Conservation (phyloP, 2,888 invertebrate genomes). For the Stegana nigrithorax region DNA sequence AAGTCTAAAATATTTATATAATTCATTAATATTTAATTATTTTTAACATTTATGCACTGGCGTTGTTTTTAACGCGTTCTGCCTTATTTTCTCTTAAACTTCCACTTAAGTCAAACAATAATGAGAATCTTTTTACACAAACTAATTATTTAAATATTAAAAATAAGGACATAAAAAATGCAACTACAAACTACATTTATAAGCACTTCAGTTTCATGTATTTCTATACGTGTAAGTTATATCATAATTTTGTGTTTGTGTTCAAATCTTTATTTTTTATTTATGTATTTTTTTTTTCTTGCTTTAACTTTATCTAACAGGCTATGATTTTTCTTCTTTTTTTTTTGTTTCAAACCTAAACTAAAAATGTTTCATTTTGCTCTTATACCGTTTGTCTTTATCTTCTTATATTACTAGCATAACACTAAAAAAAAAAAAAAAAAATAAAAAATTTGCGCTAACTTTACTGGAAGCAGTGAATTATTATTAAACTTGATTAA, state of each 20-base stretch:
- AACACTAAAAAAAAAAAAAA: conserved; percentile 24
- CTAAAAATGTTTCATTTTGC: too few relatives aligned
- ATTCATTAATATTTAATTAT: neutral
- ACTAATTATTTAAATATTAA: conserved; percentile 35
- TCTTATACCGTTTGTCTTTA: conserved; percentile 1
- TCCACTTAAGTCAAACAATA: conserved; percentile 50
- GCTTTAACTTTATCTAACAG: neutral
- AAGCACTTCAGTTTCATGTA: conserved; percentile 47
- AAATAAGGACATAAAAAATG: conserved; percentile 28
- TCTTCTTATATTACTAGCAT: conserved; percentile 20
- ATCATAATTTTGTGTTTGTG: neutral
- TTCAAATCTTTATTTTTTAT: too few relatives aligned
- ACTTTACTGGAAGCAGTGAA: conserved; percentile 55
- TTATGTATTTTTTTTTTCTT: conserved; percentile 27
- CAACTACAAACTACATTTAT: conserved; percentile 29
- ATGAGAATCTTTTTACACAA: conserved; percentile 58
- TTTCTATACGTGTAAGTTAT: neutral
- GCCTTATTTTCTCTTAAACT: conserved; percentile 24
- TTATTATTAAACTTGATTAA: conserved; percentile 13
- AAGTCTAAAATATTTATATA: conserved; percentile 1
- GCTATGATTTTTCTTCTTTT: neutral
- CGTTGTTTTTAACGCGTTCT: neutral
- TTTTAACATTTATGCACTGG: conserved; percentile 11
- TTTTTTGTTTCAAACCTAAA: conserved; percentile 14
- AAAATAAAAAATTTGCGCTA: conserved; percentile 54